Conservation (phyloP, 2,113 vertebrate species). For the Oreotrochilus melanogaster region DNA sequence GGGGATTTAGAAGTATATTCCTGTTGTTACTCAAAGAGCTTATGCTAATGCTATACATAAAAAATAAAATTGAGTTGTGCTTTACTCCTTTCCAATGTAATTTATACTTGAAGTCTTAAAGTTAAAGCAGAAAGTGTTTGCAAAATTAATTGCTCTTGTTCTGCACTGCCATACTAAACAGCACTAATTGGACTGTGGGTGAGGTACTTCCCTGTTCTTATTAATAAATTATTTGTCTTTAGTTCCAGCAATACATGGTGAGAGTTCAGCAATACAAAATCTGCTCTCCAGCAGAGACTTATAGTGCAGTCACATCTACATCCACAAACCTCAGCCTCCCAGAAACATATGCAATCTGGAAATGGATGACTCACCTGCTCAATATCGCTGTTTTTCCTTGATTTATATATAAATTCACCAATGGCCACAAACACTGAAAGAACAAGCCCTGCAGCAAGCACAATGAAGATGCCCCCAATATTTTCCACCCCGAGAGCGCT, state of each 20-base stretch:
- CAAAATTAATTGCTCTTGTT: slow-evolving; percentile 40
- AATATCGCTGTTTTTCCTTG: slow-evolving; percentile 90
- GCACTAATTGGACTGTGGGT: slow-evolving; percentile 10
- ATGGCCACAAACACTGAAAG: slow-evolving; percentile 98
- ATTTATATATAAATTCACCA: slow-evolving; percentile 97
- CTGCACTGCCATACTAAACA: neutral
- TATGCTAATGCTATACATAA: neutral
- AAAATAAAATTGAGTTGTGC: neutral
- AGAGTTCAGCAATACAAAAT: neutral
- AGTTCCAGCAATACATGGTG: neutral
- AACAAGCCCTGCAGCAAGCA: slow-evolving; percentile 94
- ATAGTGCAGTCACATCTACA: neutral
- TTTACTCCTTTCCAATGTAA: neutral
- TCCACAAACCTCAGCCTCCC: neutral
- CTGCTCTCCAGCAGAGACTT: neutral
- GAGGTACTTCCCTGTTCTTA: neutral
- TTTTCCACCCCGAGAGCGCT: slow-evolving; percentile 96
- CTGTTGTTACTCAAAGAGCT: neutral
- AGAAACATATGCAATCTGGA: neutral
- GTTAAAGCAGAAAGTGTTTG: slow-evolving; percentile 21
- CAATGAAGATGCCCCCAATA: slow-evolving; percentile 98
- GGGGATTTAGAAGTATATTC: neutral
- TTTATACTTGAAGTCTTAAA: neutral
- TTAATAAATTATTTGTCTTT: slow-evolving; percentile 31
- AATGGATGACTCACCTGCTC: slow-evolving; percentile 88